A percentile compares a stretch with the other conserved stretches of the same genome.
Evolutionary conservation across 2,888 invertebrate genomes (phyloP).

Genomic region (Lepidochitona cinerea): DNA sequence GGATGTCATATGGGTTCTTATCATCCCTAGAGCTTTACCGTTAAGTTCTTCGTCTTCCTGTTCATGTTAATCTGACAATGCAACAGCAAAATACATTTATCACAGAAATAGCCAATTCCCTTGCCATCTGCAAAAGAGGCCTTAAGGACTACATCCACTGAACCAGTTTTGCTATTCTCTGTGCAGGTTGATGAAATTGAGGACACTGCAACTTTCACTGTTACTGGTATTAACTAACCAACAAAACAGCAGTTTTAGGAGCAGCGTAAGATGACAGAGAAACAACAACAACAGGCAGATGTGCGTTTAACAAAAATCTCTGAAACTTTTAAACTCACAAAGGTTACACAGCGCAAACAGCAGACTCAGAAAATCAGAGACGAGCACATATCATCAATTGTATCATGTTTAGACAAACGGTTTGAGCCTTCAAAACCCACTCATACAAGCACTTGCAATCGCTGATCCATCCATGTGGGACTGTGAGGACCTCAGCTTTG

Average conservation of each 20-base stretch:
- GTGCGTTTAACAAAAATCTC: not conserved
- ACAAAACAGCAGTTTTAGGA: not conserved
- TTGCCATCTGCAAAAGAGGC: too few species aligned
- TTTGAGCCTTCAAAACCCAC: not conserved
- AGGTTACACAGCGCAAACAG: not conserved
- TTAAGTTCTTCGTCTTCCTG: not conserved
- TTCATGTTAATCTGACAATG: too few species aligned
- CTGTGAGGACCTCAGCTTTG: not conserved
- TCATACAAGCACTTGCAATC: not conserved
- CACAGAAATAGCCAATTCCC: too few species aligned
- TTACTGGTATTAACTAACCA: not conserved
- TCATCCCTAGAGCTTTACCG: not conserved
- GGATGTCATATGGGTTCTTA: not conserved
- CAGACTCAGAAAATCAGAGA: not conserved
- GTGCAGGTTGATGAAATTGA: not conserved
- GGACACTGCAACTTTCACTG: not conserved
- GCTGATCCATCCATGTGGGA: not conserved
- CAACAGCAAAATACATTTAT: too few species aligned
- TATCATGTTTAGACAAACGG: not conserved
- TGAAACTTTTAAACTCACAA: not conserved
- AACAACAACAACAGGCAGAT: not conserved
- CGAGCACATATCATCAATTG: not conserved
- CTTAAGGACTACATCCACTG: too few species aligned
- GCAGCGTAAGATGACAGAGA: not conserved
- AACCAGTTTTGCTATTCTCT: not conserved